Percentiles rank a stretch among this genome's conserved stretches.
These are phyloP conservation scores for Eriocheir sinensis DNA, from an alignment of 1,140 invertebrate genomes.

Conservation along the genomic window DNA sequence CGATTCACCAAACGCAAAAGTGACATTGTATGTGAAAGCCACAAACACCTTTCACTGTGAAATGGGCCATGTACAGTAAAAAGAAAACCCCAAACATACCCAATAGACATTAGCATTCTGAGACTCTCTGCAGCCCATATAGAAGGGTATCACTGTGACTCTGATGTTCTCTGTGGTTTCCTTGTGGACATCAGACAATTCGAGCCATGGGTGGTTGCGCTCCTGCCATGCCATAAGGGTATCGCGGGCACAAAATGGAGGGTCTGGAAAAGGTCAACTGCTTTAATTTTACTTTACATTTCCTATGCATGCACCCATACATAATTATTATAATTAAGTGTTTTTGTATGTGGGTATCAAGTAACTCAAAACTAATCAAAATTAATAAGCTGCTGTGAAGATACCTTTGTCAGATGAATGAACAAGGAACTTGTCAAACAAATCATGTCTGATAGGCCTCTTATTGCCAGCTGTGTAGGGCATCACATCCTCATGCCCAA, in stretches of 20 bases:
- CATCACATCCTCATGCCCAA: conserved; percentile 96
- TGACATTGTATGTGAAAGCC: too few species aligned
- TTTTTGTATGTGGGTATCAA: too few species aligned
- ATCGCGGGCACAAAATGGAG: conserved; percentile 93
- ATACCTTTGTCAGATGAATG: conserved; percentile 90
- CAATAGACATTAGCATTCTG: conserved; percentile 95
- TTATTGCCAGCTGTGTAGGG: conserved; percentile 91
- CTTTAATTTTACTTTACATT: too few species aligned
- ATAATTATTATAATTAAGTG: too few species aligned
- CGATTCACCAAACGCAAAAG: too few species aligned
- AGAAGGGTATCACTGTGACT: conserved; percentile 98
- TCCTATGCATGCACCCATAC: neutral
- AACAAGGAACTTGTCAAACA: conserved; percentile 97
- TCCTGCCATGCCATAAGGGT: conserved; percentile 97
- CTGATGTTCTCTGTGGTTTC: conserved; percentile 98
- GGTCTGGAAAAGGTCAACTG: conserved; percentile 84
- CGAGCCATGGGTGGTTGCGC: conserved; percentile 98
- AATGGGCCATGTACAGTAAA: too few species aligned
- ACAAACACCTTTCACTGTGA: too few species aligned
- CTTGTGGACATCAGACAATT: conserved; percentile 98
- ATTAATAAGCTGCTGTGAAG: neutral
- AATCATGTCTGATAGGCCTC: conserved; percentile 94
- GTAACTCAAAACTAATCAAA: neutral
- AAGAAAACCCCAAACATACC: conserved; percentile 85
- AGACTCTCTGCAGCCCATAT: conserved; percentile 95